phyloP scores from a whole-genome alignment of 2,113 vertebrate genomes.

The Bubo bubo region DNA sequence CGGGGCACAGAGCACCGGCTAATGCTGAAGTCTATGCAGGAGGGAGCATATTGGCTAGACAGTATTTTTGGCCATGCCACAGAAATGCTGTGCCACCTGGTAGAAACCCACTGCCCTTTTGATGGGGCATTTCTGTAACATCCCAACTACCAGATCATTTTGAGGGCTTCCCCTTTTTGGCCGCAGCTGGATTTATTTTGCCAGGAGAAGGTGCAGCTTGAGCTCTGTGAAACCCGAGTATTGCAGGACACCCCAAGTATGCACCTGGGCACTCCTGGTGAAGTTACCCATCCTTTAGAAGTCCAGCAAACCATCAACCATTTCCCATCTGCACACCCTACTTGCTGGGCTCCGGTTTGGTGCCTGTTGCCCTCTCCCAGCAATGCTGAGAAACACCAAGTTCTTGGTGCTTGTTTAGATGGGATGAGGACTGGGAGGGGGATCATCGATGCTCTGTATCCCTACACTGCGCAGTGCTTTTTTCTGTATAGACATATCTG shows the following conservation, averaged over 20 bases:
- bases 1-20: background rate
- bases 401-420: background rate
- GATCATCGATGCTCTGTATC: accelerated
- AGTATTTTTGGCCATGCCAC: background rate
- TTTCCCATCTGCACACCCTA: background rate
- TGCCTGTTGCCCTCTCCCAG: accelerated
- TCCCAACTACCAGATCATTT: background rate
- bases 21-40: background rate
- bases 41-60: background rate
- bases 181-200: background rate
- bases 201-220: background rate
- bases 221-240: background rate
- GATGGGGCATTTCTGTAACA: background rate
- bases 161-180: background rate
- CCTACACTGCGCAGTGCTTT: background rate
- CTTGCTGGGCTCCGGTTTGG: background rate
- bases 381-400: background rate
- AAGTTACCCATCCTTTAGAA: background rate
- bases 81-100: background rate
- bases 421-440: background rate
- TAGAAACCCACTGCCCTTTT: background rate
- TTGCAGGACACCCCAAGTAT: background rate
- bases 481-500: background rate
- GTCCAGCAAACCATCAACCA: background rate
- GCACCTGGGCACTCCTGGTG: background rate